phyloP scores from a whole-genome alignment of 1,140 invertebrate species.

The Papilio dardanus region DNA sequence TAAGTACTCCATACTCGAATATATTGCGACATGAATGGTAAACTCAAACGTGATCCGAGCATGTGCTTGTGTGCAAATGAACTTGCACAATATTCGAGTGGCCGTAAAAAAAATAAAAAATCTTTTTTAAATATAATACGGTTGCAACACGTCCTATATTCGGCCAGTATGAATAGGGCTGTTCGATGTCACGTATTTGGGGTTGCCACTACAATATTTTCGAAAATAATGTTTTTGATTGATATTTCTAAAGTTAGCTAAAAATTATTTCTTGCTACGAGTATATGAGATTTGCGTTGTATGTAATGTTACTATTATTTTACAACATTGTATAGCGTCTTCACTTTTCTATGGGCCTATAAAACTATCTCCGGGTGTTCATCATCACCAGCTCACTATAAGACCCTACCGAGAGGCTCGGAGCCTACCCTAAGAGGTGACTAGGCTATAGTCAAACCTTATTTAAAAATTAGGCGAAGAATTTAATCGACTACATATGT shows the following conservation, averaged over 20 bases:
- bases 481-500: not conserved
- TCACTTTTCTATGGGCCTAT: no score
- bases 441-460: no score
- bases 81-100: constrained; percentile 1
- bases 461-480: no score
- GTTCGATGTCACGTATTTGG: not conserved
- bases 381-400: no score
- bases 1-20: not conserved
- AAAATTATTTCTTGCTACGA: no score
- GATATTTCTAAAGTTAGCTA: not conserved
- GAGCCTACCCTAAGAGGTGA: no score
- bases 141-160: constrained; percentile 23
- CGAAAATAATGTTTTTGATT: not conserved
- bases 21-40: constrained; percentile 9
- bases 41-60: constrained; percentile 9
- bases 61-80: constrained; percentile 19
- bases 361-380: no score
- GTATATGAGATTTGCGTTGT: no score
- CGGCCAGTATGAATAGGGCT: constrained; percentile 9
- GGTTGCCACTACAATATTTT: not conserved
- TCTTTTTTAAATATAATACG: not conserved
- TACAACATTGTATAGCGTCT: no score
- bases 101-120: not conserved
- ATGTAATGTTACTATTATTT: no score
- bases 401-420: no score